These are phyloP conservation scores for Myocastor coypus DNA, from an alignment of 2,113 vertebrate genomes.

Conservation along the genomic window DNA sequence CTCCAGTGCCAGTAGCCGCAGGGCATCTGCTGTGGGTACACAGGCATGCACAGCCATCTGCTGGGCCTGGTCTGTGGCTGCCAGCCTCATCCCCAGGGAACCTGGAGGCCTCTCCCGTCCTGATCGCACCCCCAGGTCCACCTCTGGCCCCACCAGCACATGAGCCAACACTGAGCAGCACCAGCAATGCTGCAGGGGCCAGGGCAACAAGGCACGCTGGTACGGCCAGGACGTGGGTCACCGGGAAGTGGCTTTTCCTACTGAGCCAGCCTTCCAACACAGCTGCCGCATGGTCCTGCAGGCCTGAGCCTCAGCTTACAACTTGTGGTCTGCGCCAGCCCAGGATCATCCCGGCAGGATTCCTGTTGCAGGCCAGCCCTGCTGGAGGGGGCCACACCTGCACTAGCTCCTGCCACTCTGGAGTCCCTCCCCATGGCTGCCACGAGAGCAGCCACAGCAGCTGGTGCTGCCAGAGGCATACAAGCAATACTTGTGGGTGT, in stretches of 20 bases:
- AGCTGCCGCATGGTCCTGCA: accelerated
- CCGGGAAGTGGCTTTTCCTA: too few species aligned
- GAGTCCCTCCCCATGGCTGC: neutral
- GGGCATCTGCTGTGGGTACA: neutral
- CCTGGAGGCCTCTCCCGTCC: neutral
- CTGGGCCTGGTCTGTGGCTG: neutral
- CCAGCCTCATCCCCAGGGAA: neutral
- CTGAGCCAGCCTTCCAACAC: neutral
- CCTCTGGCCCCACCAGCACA: too few species aligned
- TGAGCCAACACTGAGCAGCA: too few species aligned
- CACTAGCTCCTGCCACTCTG: accelerated
- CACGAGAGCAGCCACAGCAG: neutral
- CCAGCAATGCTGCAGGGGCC: too few species aligned
- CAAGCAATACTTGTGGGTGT: neutral
- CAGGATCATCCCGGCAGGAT: neutral
- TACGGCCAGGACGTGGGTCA: accelerated
- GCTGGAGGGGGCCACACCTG: neutral
- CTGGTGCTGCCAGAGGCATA: neutral
- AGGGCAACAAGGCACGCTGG: too few species aligned
- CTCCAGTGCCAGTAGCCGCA: neutral
- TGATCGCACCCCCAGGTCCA: neutral
- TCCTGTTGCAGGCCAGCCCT: neutral
- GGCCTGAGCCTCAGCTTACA: neutral
- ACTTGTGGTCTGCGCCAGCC: too few species aligned
- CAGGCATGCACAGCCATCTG: neutral